A percentile compares a stretch with the other conserved stretches of the same genome.
phyloP scores from a whole-genome alignment of 1,140 invertebrate genomes.

The Cardiocondyla obscurior region DNA sequence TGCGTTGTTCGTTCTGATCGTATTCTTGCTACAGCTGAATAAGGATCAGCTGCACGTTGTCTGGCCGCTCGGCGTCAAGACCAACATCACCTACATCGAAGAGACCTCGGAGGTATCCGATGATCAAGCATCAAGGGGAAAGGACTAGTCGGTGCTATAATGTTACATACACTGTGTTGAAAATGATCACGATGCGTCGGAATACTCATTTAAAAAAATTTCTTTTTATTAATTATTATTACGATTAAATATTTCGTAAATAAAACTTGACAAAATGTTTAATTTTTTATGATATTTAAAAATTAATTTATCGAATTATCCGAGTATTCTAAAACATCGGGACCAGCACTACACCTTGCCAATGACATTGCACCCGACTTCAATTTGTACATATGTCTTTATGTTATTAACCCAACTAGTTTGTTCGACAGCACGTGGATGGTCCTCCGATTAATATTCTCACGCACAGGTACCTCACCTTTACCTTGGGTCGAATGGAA shows the following conservation, averaged over 20 bases:
- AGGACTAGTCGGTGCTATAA: constrained; percentile 24
- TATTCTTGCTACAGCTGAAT: constrained; percentile 98
- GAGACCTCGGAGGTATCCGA: constrained; percentile 92
- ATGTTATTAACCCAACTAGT: constrained; percentile 64
- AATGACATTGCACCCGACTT: constrained; percentile 62
- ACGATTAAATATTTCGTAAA: background rate
- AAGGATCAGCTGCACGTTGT: constrained; percentile 97
- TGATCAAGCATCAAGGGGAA: constrained; percentile 43
- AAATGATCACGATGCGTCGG: background rate
- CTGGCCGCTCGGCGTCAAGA: constrained; percentile 97
- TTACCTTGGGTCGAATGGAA: constrained; percentile 40
- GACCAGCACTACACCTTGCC: constrained; percentile 36
- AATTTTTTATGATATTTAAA: background rate
- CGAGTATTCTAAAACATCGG: constrained; percentile 6
- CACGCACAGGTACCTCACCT: constrained; percentile 61
- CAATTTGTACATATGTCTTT: constrained; percentile 48
- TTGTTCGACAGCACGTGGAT: constrained; percentile 55
- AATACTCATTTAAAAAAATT: background rate
- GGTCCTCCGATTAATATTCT: constrained; percentile 64
- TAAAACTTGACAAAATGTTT: background rate
- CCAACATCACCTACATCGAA: constrained; percentile 96
- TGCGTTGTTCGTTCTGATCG: constrained; percentile 98
- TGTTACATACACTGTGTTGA: constrained; percentile 31
- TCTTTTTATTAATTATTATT: background rate
- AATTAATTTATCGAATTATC: background rate